These are phyloP conservation scores for Sebastes melanostomus DNA, from an alignment of 2,797 vertebrate genomes.

Conservation along the genomic window DNA sequence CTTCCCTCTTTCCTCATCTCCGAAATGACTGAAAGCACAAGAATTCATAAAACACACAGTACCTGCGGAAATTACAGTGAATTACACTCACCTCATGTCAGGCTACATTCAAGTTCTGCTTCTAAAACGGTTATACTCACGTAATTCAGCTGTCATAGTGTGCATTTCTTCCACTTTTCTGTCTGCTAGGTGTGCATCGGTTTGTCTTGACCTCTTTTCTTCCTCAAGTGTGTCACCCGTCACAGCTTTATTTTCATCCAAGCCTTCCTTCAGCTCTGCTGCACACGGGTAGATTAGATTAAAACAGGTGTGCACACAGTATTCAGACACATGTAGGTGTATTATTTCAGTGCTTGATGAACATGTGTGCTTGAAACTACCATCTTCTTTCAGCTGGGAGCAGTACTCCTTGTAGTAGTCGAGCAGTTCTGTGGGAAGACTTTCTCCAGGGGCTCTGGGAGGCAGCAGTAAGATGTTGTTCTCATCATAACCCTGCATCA, in stretches of 20 bases:
- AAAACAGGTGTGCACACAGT: neutral
- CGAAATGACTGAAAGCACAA: conserved; percentile 35
- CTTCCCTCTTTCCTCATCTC: conserved; percentile 35
- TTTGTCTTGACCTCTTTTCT: conserved; percentile 9
- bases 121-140: conserved; percentile 26
- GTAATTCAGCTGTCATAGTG: conserved; percentile 7
- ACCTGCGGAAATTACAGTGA: neutral
- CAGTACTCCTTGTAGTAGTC: conserved; percentile 81
- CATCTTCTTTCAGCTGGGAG: conserved; percentile 45
- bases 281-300: conserved; percentile 13
- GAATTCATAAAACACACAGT: neutral
- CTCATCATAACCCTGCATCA: conserved; percentile 82
- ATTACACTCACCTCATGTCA: neutral
- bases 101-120: neutral
- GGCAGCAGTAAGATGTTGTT: conserved; percentile 85
- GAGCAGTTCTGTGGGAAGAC: conserved; percentile 85
- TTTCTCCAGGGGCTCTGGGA: conserved; percentile 81
- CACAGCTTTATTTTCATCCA: conserved; percentile 4
- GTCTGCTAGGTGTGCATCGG: neutral
- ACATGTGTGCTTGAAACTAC: conserved; percentile 31
- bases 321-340: neutral
- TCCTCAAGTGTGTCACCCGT: conserved; percentile 13
- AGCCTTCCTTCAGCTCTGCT: conserved; percentile 22
- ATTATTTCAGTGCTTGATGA: neutral
- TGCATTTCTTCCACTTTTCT: conserved; percentile 9